Percentiles rank a stretch among this genome's conserved stretches.
Evolutionary conservation across 1,140 invertebrate species (phyloP).

Genomic region (Anagrus nilaparvatae): DNA sequence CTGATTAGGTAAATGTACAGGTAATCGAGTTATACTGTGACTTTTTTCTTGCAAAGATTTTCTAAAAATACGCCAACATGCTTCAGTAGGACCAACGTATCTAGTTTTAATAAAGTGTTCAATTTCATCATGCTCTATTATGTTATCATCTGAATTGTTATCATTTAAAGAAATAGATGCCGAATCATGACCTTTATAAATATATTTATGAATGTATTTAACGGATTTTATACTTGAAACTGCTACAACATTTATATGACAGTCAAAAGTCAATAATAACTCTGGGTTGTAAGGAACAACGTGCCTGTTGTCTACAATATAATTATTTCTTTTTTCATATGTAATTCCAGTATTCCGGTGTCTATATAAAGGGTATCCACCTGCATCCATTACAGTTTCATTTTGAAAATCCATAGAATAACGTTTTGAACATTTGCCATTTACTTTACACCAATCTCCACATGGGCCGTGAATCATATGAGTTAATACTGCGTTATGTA

Average conservation of each 20-base stretch:
- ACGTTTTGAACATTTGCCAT: conserved; percentile 16
- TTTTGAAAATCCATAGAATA: conserved; percentile 11
- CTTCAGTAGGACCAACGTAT: conserved; percentile 10
- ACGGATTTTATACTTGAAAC: conserved; percentile 12
- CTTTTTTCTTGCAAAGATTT: conserved; percentile 9
- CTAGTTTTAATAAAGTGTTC: conserved; percentile 11
- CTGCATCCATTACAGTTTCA: conserved; percentile 15
- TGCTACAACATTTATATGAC: conserved; percentile 13
- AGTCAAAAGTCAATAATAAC: conserved; percentile 9
- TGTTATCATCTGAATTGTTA: not conserved
- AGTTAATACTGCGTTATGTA: too few species aligned
- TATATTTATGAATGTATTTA: conserved; percentile 15
- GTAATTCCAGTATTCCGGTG: conserved; percentile 2
- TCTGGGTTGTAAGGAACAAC: conserved; percentile 9
- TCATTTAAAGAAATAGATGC: conserved; percentile 8
- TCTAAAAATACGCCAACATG: too few species aligned
- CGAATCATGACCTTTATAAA: conserved; percentile 14
- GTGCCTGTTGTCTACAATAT: not conserved
- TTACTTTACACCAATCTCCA: conserved; percentile 11
- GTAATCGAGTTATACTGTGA: conserved; percentile 8
- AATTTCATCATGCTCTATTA: conserved; percentile 13
- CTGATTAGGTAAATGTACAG: conserved; percentile 9
- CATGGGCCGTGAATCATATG: conserved; percentile 19
- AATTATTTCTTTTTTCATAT: conserved; percentile 1
- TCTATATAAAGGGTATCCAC: conserved; percentile 14